A percentile compares a stretch with the other conserved stretches of the same genome.
Conservation (phyloP, 1,140 invertebrate genomes). For the Temnothorax nylanderi region DNA sequence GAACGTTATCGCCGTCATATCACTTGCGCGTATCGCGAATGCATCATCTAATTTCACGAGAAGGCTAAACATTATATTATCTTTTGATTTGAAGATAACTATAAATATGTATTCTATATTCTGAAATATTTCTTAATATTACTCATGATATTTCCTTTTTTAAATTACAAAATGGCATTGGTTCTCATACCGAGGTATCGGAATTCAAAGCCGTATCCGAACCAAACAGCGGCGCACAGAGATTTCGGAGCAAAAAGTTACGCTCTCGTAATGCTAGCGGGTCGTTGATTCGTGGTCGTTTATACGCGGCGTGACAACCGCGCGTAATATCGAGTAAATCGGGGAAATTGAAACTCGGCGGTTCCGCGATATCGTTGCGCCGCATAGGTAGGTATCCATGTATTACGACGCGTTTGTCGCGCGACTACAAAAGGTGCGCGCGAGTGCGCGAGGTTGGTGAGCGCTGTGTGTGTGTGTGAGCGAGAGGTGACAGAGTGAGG, state of each 20-base stretch:
- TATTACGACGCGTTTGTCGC: conserved; percentile 52
- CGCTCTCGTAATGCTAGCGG: conserved; percentile 40
- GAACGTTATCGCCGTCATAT: neutral
- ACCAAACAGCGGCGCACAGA: neutral
- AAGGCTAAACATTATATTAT: neutral
- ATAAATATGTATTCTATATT: neutral
- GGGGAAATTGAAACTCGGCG: conserved; percentile 61
- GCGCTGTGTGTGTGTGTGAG: conserved; percentile 17
- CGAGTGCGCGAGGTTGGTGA: conserved; percentile 40
- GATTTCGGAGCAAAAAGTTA: conserved; percentile 45
- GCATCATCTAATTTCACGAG: neutral
- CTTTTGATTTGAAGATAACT: neutral
- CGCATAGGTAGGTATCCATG: conserved; percentile 37
- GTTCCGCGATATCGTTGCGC: conserved; percentile 39
- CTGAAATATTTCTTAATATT: neutral
- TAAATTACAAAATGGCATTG: neutral
- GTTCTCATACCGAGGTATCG: neutral
- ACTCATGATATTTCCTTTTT: neutral
- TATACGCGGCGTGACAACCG: conserved; percentile 52
- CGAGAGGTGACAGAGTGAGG: conserved; percentile 43
- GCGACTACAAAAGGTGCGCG: conserved; percentile 51
- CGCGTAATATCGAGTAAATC: conserved; percentile 64
- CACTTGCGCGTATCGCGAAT: neutral
- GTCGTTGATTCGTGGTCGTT: conserved; percentile 54
- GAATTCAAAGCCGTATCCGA: conserved; percentile 3